Percentiles rank a stretch among this genome's conserved stretches.
phyloP scores from a whole-genome alignment of 2,113 vertebrate species.

The Heloderma charlesbogerti region DNA sequence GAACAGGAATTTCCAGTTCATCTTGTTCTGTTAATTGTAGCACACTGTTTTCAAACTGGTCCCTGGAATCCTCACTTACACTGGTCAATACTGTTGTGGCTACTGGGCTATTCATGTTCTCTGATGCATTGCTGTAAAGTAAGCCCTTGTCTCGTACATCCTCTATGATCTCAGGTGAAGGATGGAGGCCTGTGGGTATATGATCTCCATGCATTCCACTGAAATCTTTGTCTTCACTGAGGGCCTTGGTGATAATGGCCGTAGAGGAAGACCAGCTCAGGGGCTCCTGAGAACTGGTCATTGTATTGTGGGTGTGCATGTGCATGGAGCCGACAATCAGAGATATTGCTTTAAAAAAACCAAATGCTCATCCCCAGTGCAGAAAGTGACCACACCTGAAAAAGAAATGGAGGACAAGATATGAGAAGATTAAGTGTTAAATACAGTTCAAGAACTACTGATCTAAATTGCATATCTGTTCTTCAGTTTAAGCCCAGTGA shows the following conservation, averaged over 20 bases:
- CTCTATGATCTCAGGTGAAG: constrained; percentile 84
- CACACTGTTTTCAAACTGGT: constrained; percentile 96
- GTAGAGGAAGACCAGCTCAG: constrained; percentile 91
- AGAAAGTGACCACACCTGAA: constrained; percentile 64
- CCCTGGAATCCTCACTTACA: constrained; percentile 90
- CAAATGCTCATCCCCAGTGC: background rate
- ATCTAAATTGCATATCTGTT: background rate
- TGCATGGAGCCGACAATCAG: constrained; percentile 78
- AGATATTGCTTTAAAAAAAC: constrained; percentile 63
- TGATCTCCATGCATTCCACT: constrained; percentile 79
- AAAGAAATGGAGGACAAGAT: constrained; percentile 1
- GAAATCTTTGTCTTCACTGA: constrained; percentile 85
- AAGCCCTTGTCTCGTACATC: constrained; percentile 82
- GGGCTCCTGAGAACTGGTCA: constrained; percentile 94
- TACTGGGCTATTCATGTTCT: constrained; percentile 77
- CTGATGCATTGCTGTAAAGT: constrained; percentile 75
- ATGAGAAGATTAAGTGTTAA: background rate
- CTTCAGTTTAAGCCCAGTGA: background rate
- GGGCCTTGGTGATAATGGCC: constrained; percentile 82
- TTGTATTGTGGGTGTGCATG: constrained; percentile 91
- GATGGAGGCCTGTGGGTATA: constrained; percentile 66
- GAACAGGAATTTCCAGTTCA: constrained; percentile 78
- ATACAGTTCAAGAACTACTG: background rate
- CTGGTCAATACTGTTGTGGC: constrained; percentile 84
- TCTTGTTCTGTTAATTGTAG: constrained; percentile 95